Percentiles rank a stretch among this genome's conserved stretches.
phyloP scores from a whole-genome alignment of 2,888 invertebrate species.

The Bhutanitis thaidina region DNA sequence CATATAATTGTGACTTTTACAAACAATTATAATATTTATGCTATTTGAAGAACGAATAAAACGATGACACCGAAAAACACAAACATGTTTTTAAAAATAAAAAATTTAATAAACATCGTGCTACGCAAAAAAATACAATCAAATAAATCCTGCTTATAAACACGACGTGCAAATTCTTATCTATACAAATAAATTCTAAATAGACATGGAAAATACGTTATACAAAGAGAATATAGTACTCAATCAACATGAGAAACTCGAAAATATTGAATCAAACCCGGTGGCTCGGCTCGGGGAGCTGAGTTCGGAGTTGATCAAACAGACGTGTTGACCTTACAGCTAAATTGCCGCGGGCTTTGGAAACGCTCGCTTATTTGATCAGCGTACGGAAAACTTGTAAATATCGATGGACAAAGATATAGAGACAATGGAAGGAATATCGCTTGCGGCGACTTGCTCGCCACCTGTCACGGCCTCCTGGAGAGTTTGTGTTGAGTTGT shows the following conservation, averaged over 20 bases:
- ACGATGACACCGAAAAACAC: too few species aligned
- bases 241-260: not conserved
- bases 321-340: slow-evolving; percentile 11
- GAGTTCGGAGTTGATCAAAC: not conserved
- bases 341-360: slow-evolving; percentile 8
- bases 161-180: not conserved
- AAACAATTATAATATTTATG: too few species aligned
- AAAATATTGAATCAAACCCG: slow-evolving; percentile 12
- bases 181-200: not conserved
- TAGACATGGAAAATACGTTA: slow-evolving; percentile 1
- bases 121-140: too few species aligned
- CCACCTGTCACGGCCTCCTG: too few species aligned
- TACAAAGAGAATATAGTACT: not conserved
- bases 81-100: too few species aligned
- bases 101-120: too few species aligned
- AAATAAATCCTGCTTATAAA: too few species aligned
- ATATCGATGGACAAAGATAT: slow-evolving; percentile 6
- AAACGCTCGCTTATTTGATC: slow-evolving; percentile 16
- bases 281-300: not conserved
- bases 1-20: too few species aligned
- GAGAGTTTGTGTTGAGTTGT: too few species aligned
- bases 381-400: slow-evolving; percentile 5
- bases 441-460: too few species aligned
- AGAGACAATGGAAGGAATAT: not conserved
- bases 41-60: too few species aligned